Evolutionary conservation across 2,888 invertebrate species (phyloP), one percentile per base, ranked within the genome.

Genomic region (Phragmatobia fuliginosa): DNA sequence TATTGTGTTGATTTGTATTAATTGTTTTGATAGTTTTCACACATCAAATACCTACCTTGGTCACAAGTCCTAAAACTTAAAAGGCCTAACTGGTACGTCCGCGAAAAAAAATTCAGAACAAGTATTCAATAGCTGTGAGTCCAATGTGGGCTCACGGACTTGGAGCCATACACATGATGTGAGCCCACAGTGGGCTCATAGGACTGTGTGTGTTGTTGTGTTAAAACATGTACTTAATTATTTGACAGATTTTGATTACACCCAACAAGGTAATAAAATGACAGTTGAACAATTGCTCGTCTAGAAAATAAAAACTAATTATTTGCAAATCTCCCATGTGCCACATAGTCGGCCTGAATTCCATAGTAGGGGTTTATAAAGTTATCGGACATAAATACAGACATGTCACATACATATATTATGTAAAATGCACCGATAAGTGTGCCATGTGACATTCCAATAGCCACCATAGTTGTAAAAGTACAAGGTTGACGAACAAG

Each of bases 401-500:
- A 31, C 33, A 64, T 65, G 56, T 60, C 65, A 45, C n/a, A 64
- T 38, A 45, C 25, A 25, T 31, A 8, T 64, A 52, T 36, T 31
- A 73, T 67, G 62, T 59, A 56, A 69, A 72, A 62, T 65, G 11
- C 16, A 49, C 25, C 25, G 72, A 72, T 74, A 76, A 70, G 62
- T 52, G 33, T 63, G 16, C 56, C 52, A 25, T 64, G 61, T 72
- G 41, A 62, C 68, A 74, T 77, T 71, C 73, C 68, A 73, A 18
- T 41, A 31, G 64, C 76, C 74, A 67, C 70, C 71, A 77, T 73
- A 64, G 56, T 25, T 66, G 68, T 58, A 28, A 38, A 45, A 56
- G 11, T 38, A 31, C 73, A 74, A 74, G 71, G 76, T 49, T 71
- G 68, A 64, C 14, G 16, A 21, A n/a, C 52, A 73, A 66, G 72